phyloP scores from a whole-genome alignment of 1,140 invertebrate genomes.

The Drosophila oshimai region DNA sequence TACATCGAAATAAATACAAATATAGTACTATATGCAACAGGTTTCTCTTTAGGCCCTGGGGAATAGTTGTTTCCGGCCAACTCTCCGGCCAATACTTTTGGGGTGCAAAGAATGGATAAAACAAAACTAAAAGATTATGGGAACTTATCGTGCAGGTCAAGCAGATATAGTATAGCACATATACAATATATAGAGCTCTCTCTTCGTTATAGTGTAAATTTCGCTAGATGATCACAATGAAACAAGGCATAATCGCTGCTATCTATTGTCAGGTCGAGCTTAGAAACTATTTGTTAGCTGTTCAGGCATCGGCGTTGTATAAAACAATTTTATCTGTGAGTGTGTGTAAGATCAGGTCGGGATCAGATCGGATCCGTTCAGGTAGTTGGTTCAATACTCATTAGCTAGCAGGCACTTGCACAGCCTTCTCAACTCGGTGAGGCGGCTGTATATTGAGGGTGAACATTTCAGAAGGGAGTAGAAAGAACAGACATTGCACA shows the following conservation, averaged over 20 bases:
- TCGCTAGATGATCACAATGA: slow-evolving; percentile 49
- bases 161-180: slow-evolving; percentile 7
- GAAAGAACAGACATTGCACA: slow-evolving; percentile 24
- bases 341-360: slow-evolving; percentile 27
- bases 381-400: slow-evolving; percentile 41
- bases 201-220: slow-evolving; percentile 23
- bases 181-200: slow-evolving; percentile 29
- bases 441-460: slow-evolving; percentile 9
- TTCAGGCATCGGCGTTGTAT: slow-evolving; percentile 3
- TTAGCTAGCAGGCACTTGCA: slow-evolving; percentile 38
- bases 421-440: slow-evolving; percentile 22
- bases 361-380: slow-evolving; percentile 10
- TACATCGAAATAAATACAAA: slow-evolving; percentile 29
- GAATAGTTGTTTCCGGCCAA: slow-evolving; percentile 16
- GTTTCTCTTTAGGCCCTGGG: slow-evolving; percentile 3
- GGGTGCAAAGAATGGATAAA: neutral
- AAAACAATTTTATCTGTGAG: slow-evolving; percentile 15
- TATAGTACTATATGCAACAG: slow-evolving; percentile 7
- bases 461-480: neutral
- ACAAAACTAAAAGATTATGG: neutral
- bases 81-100: neutral
- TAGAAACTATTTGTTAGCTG: slow-evolving; percentile 21
- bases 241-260: slow-evolving; percentile 37
- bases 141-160: slow-evolving; percentile 16
- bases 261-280: slow-evolving; percentile 43